These are phyloP conservation scores for Ormyrus labotus DNA, from an alignment of 2,888 invertebrate genomes.

Conservation along the genomic window DNA sequence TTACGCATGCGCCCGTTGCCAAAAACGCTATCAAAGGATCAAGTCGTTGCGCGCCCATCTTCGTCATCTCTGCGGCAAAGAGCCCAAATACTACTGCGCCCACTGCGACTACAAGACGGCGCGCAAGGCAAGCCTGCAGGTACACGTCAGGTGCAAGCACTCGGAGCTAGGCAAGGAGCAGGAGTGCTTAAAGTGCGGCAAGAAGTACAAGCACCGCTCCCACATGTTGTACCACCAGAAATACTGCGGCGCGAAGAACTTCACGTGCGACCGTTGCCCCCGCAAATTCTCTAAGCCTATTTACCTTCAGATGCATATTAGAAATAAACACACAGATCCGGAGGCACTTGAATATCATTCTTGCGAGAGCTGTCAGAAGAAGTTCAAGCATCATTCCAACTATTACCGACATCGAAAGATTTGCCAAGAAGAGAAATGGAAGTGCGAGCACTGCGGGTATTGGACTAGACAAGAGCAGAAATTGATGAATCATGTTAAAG, in stretches of 20 bases:
- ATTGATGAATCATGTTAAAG: conserved; percentile 11
- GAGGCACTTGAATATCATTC: neutral
- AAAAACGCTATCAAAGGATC: conserved; percentile 79
- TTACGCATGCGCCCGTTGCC: conserved; percentile 77
- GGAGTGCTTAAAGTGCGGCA: conserved; percentile 72
- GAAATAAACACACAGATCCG: conserved; percentile 9
- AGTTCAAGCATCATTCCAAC: conserved; percentile 26
- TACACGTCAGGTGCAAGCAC: conserved; percentile 64
- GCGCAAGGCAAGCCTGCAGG: conserved; percentile 64
- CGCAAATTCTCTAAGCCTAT: neutral
- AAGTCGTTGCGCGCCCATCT: conserved; percentile 76
- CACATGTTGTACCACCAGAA: conserved; percentile 39
- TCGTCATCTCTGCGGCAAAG: conserved; percentile 64
- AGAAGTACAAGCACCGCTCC: conserved; percentile 67
- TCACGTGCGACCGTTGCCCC: conserved; percentile 36
- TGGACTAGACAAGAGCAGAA: neutral
- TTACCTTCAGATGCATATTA: conserved; percentile 18
- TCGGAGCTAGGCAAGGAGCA: conserved; percentile 56
- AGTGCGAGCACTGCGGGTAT: conserved; percentile 42
- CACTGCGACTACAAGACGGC: conserved; percentile 67
- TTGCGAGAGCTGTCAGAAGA: conserved; percentile 14
- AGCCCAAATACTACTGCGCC: conserved; percentile 65
- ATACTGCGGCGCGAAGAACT: conserved; percentile 12
- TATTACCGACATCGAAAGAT: conserved; percentile 8
- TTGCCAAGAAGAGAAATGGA: neutral